A percentile compares a stretch with the other conserved stretches of the same genome.
phyloP scores from a whole-genome alignment of 2,797 vertebrate genomes.

The Microchirus variegatus region DNA sequence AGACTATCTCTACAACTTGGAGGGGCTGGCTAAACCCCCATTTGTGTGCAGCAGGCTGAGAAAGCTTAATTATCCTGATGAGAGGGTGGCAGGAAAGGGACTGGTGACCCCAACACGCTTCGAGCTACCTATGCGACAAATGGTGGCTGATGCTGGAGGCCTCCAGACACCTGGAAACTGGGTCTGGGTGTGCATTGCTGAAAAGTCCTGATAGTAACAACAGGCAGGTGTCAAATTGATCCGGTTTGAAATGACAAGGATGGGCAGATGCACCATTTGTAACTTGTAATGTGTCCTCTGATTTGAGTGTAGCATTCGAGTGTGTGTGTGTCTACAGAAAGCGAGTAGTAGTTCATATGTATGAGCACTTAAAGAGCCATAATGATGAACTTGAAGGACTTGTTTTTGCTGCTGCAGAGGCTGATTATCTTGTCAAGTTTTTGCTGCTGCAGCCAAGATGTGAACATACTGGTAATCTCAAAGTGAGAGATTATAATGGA shows the following conservation, averaged over 20 bases:
- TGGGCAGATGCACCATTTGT: constrained; percentile 60
- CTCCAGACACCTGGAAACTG: constrained; percentile 54
- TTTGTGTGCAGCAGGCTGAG: constrained; percentile 72
- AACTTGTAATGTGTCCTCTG: constrained; percentile 29
- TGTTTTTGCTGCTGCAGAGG: constrained; percentile 41
- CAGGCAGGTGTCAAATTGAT: constrained; percentile 71
- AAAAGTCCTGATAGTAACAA: constrained; percentile 38
- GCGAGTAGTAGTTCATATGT: not conserved
- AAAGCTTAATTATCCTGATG: constrained; percentile 81
- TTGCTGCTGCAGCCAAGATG: constrained; percentile 55
- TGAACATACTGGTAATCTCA: constrained; percentile 52
- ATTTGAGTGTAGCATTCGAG: constrained; percentile 34
- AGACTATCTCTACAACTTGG: constrained; percentile 73
- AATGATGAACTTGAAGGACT: constrained; percentile 49
- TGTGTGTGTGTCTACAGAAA: not conserved
- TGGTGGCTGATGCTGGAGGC: constrained; percentile 15
- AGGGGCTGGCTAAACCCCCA: constrained; percentile 65
- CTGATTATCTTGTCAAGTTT: constrained; percentile 69
- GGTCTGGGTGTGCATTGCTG: constrained; percentile 4
- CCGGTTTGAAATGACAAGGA: constrained; percentile 60
- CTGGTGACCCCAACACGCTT: constrained; percentile 47
- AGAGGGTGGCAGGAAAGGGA: constrained; percentile 68
- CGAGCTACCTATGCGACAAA: constrained; percentile 53
- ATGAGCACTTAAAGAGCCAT: constrained; percentile 25
- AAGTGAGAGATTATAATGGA: constrained; percentile 52